Percentiles rank a stretch among this genome's conserved stretches.
These are phyloP conservation scores for Lumbricus terrestris DNA, from an alignment of 2,888 invertebrate genomes.

Conservation along the genomic window DNA sequence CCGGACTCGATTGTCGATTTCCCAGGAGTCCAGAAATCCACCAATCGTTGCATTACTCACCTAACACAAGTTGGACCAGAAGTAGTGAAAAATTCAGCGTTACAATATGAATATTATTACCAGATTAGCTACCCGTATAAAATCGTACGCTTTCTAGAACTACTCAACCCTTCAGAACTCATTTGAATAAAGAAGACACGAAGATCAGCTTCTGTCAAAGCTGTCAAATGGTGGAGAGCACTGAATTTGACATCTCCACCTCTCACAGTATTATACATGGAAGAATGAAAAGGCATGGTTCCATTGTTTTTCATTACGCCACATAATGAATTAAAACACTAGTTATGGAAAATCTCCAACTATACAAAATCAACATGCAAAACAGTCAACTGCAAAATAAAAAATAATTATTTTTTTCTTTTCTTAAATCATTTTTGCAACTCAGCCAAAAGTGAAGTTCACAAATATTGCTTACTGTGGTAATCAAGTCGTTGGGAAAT, in stretches of 20 bases:
- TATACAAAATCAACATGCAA: background rate
- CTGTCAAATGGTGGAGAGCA: background rate
- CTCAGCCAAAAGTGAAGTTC: background rate
- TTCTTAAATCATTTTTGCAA: too few species aligned
- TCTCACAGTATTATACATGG: background rate
- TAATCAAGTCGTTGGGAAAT: constrained; percentile 68
- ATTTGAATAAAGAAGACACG: background rate
- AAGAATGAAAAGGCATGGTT: background rate
- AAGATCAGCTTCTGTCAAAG: background rate
- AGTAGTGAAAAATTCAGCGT: background rate
- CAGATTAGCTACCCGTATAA: background rate
- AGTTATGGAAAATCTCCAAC: background rate
- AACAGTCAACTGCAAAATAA: background rate
- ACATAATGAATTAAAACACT: background rate
- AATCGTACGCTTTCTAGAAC: background rate
- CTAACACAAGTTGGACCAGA: background rate
- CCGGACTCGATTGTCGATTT: constrained; percentile 79
- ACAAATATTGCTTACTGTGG: background rate
- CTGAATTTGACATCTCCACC: background rate
- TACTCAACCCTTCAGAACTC: background rate
- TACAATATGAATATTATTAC: background rate
- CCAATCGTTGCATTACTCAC: background rate
- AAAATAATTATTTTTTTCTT: too few species aligned
- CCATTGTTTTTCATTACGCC: background rate
- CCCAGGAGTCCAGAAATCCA: background rate